Evolutionary conservation across 2,113 vertebrate genomes (phyloP).

Genomic region (Semnornis frantzii): DNA sequence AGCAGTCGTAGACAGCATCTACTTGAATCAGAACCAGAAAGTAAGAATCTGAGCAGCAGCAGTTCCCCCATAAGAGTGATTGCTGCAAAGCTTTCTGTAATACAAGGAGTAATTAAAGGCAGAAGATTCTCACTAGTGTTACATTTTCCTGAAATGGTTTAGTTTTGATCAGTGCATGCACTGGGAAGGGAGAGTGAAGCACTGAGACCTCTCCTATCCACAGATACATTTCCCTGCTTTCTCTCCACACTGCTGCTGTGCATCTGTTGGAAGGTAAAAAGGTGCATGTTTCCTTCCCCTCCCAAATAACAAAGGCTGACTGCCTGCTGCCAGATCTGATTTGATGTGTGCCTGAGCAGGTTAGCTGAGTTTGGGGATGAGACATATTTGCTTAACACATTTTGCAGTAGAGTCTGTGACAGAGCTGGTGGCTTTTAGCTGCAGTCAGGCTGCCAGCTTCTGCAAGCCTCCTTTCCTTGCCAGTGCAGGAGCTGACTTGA

Average conservation of each 20-base stretch:
- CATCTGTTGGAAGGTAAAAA: background rate
- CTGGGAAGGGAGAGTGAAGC: background rate
- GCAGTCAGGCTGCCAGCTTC: background rate
- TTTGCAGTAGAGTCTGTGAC: background rate
- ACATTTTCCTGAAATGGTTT: background rate
- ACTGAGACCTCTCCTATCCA: background rate
- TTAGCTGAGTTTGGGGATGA: background rate
- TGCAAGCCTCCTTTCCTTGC: background rate
- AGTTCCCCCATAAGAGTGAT: background rate
- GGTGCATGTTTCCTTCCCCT: background rate
- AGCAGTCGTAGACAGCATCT: constrained; percentile 97
- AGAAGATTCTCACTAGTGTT: background rate
- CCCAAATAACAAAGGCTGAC: background rate
- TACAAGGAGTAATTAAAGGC: background rate
- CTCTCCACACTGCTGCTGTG: background rate
- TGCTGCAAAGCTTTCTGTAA: background rate
- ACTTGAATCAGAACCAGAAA: background rate
- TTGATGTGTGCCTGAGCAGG: background rate
- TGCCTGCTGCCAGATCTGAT: background rate
- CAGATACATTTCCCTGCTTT: background rate
- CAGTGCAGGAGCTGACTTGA: background rate
- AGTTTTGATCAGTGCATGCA: background rate
- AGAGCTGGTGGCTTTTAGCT: background rate
- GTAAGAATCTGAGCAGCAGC: background rate
- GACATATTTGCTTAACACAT: background rate